phyloP scores from a whole-genome alignment of 2,797 vertebrate species.

The Paedocypris micromegethes region DNA sequence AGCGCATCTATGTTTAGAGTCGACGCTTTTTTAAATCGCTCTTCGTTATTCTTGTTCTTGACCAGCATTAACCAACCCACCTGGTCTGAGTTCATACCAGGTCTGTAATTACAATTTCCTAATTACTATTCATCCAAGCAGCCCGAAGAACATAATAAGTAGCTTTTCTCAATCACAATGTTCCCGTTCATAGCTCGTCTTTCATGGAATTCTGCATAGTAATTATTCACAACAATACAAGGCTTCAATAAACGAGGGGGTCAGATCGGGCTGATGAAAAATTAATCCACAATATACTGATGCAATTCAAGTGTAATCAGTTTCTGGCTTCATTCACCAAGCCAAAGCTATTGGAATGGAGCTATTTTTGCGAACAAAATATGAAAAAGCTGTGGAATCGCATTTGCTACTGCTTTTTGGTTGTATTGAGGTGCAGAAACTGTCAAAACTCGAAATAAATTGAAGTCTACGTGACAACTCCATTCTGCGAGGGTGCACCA shows the following conservation, averaged over 20 bases:
- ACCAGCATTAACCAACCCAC: slow-evolving; percentile 1
- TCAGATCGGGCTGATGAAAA: slow-evolving; percentile 4
- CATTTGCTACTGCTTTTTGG: too few relatives aligned
- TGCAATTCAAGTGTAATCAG: slow-evolving; percentile 8
- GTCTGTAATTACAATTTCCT: slow-evolving; percentile 38
- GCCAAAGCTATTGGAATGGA: background rate
- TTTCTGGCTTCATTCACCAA: background rate
- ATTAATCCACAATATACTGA: slow-evolving; percentile 10
- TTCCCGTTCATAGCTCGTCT: slow-evolving; percentile 18
- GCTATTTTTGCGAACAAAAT: background rate
- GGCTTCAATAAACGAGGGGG: slow-evolving; percentile 4
- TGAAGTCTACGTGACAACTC: too few relatives aligned
- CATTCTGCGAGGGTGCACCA: too few relatives aligned
- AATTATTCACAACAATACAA: slow-evolving; percentile 38
- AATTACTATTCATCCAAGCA: slow-evolving; percentile 30
- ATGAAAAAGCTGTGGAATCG: background rate
- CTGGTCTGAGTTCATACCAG: slow-evolving; percentile 25
- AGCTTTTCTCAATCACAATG: slow-evolving; percentile 33
- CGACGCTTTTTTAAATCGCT: slow-evolving; percentile 2
- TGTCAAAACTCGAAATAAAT: too few relatives aligned
- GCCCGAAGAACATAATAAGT: slow-evolving; percentile 31
- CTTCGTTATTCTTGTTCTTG: background rate
- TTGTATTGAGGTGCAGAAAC: too few relatives aligned
- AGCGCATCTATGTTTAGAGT: background rate
- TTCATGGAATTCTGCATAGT: slow-evolving; percentile 33